These are phyloP conservation scores for Diarsia dahlii DNA, from an alignment of 2,888 invertebrate genomes.

Conservation along the genomic window DNA sequence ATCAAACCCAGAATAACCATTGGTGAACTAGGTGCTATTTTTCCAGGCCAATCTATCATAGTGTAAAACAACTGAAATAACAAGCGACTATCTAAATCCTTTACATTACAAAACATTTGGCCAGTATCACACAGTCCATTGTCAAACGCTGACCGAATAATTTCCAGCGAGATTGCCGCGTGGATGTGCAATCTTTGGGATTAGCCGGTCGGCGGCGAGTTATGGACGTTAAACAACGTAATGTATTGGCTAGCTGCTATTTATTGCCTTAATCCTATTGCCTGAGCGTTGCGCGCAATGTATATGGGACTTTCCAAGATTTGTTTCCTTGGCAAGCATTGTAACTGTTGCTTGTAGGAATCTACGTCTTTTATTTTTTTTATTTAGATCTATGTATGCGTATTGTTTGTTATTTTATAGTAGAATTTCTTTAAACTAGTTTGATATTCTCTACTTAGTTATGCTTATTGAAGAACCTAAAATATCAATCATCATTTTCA, in stretches of 20 bases:
- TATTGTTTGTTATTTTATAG: neutral
- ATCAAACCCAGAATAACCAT: neutral
- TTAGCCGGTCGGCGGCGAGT: conserved; percentile 63
- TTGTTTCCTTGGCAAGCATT: conserved; percentile 56
- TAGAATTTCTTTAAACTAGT: neutral
- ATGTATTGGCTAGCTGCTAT: conserved; percentile 64
- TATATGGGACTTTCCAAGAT: conserved; percentile 49
- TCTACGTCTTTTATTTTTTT: conserved; percentile 17
- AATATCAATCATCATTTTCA: neutral
- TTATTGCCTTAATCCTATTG: conserved; percentile 65
- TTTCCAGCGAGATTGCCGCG: conserved; percentile 60
- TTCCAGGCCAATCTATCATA: neutral
- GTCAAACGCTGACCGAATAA: conserved; percentile 54
- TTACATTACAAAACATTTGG: conserved; percentile 34
- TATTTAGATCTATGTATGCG: neutral
- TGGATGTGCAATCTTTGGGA: conserved; percentile 64
- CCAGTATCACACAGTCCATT: conserved; percentile 43
- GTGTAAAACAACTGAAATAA: conserved; percentile 22
- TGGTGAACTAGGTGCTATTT: neutral
- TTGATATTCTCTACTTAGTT: neutral
- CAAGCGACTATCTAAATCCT: conserved; percentile 32
- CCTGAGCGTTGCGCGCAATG: conserved; percentile 49
- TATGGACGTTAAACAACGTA: conserved; percentile 64
- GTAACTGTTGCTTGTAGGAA: conserved; percentile 48
- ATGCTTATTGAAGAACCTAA: neutral